Percentiles rank a stretch among this genome's conserved stretches.
phyloP scores from a whole-genome alignment of 2,888 invertebrate genomes.

The Panopea generosa region DNA sequence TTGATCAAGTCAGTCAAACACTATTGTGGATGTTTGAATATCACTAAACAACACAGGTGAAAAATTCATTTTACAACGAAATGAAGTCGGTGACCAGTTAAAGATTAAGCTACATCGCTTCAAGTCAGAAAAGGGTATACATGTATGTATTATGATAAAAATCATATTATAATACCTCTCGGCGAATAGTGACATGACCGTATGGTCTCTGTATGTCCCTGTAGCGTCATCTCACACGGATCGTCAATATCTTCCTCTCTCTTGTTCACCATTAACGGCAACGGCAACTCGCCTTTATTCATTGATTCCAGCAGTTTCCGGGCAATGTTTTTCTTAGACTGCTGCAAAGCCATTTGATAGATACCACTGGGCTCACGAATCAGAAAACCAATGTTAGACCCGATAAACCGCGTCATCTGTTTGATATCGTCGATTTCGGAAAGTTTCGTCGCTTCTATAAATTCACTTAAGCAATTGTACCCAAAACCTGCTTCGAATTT shows the following conservation, averaged over 20 bases:
- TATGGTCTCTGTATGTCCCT: constrained; percentile 56
- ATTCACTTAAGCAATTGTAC: constrained; percentile 58
- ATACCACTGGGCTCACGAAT: constrained; percentile 46
- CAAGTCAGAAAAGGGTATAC: too few species aligned
- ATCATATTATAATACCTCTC: too few species aligned
- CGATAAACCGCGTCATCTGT: constrained; percentile 54
- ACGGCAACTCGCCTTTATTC: constrained; percentile 17
- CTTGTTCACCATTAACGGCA: constrained; percentile 41
- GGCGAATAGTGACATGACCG: constrained; percentile 53
- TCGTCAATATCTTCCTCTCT: constrained; percentile 48
- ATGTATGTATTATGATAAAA: too few species aligned
- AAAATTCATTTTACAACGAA: too few species aligned
- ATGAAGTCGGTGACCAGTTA: too few species aligned
- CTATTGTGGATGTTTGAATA: too few species aligned
- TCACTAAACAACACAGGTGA: too few species aligned
- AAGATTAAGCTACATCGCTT: too few species aligned
- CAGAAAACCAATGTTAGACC: constrained; percentile 53
- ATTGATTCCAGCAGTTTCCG: constrained; percentile 25
- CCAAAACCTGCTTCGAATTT: constrained; percentile 58
- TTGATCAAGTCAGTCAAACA: too few species aligned
- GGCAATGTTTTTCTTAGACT: constrained; percentile 22
- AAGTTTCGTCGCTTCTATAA: constrained; percentile 55
- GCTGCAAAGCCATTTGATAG: constrained; percentile 54
- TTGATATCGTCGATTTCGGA: constrained; percentile 41
- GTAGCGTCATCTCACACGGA: constrained; percentile 60